phyloP scores from a whole-genome alignment of 2,113 vertebrate species.

The Centropus unirufus region DNA sequence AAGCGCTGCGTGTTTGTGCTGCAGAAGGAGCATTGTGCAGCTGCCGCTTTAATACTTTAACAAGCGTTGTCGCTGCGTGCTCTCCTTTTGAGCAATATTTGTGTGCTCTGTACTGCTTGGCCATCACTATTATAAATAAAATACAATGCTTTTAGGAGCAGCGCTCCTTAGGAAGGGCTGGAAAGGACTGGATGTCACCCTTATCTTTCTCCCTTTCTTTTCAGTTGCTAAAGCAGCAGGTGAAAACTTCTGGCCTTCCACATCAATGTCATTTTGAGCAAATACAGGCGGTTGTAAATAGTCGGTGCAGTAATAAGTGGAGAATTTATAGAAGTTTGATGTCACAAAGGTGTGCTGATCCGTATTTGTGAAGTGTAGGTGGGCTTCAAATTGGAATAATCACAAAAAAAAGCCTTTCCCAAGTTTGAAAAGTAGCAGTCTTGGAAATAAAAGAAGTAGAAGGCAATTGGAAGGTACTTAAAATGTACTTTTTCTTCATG shows the following conservation, averaged over 20 bases:
- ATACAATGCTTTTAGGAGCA: background rate
- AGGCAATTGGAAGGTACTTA: background rate
- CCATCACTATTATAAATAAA: background rate
- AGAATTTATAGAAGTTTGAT: background rate
- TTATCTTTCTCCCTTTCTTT: background rate
- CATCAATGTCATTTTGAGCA: background rate
- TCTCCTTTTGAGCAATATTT: background rate
- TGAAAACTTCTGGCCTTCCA: background rate
- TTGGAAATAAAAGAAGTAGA: background rate
- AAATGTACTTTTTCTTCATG: background rate
- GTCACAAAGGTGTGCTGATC: background rate
- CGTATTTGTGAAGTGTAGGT: background rate
- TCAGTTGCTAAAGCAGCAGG: background rate
- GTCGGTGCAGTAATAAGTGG: background rate
- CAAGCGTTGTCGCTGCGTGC: background rate
- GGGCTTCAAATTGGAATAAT: background rate
- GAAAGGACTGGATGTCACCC: background rate
- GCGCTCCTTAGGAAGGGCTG: background rate
- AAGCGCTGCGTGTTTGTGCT: background rate
- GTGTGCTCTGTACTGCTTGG: background rate
- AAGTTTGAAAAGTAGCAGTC: background rate
- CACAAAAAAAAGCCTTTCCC: background rate
- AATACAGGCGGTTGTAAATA: background rate
- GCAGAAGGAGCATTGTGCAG: background rate
- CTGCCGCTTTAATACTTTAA: background rate